Evolutionary conservation across 2,797 vertebrate species (phyloP).

Genomic region (Caiman crocodilus): DNA sequence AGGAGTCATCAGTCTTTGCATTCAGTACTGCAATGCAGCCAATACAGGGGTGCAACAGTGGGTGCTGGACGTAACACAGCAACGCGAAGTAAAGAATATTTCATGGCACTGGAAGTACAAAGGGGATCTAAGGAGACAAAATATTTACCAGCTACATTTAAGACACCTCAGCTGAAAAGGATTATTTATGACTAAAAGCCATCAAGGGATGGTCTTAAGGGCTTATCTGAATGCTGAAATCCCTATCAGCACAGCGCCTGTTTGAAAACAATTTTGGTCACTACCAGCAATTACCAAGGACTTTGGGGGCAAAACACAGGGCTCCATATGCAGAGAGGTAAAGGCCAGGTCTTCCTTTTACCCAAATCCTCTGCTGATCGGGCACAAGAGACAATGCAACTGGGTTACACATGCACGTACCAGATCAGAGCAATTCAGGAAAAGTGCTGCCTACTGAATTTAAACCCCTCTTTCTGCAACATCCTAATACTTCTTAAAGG

Average conservation of each 20-base stretch:
- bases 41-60: background rate
- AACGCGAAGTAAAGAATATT: background rate
- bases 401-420: background rate
- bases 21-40: background rate
- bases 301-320: background rate
- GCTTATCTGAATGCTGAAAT: background rate
- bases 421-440: background rate
- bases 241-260: background rate
- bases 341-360: background rate
- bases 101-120: background rate
- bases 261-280: background rate
- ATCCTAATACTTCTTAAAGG: background rate
- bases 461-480: no score
- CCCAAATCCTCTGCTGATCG: fast-evolving
- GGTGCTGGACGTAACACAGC: background rate
- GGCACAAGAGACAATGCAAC: background rate
- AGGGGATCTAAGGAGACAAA: background rate
- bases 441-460: background rate
- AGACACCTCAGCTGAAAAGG: background rate
- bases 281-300: background rate
- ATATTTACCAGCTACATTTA: background rate
- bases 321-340: background rate
- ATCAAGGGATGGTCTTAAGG: background rate
- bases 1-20: background rate
- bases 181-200: background rate